These are phyloP conservation scores for Amphiura filiformis DNA, from an alignment of 35 echinoderm and acorn worm genomes.

Conservation along the genomic window DNA sequence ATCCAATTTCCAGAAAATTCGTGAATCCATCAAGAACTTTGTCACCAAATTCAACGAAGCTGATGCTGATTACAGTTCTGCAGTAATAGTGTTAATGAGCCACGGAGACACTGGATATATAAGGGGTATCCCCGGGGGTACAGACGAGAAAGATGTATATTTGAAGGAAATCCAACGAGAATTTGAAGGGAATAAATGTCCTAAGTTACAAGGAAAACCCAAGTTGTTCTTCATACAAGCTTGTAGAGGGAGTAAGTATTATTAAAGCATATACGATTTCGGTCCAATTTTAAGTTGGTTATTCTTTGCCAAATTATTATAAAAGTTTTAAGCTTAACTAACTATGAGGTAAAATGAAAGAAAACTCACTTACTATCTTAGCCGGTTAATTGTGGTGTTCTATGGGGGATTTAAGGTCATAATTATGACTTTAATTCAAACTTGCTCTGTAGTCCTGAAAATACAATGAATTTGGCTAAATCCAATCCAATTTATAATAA, in stretches of 20 bases:
- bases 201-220: constrained; percentile 15
- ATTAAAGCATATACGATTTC: no score
- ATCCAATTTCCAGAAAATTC: neutral
- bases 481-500: neutral
- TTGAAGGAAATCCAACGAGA: constrained; percentile 2
- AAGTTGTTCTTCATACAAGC: constrained; percentile 37
- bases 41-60: neutral
- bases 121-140: no score
- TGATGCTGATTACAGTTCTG: neutral
- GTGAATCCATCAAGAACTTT: neutral
- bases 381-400: no score
- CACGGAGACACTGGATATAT: constrained; percentile 19
- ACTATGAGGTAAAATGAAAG: no score
- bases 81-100: constrained; percentile 18
- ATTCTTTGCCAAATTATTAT: no score
- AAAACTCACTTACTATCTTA: no score
- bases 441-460: no score
- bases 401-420: no score
- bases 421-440: no score
- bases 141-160: constrained; percentile 3
- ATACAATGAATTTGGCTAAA: no score
- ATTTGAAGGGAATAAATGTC: constrained; percentile 25
- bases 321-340: neutral
- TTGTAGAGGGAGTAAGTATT: constrained; percentile 20
- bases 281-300: no score